Evolutionary conservation across 64 coral and sea anemone species (phyloP).

Genomic region (Stylophora pistillata): DNA sequence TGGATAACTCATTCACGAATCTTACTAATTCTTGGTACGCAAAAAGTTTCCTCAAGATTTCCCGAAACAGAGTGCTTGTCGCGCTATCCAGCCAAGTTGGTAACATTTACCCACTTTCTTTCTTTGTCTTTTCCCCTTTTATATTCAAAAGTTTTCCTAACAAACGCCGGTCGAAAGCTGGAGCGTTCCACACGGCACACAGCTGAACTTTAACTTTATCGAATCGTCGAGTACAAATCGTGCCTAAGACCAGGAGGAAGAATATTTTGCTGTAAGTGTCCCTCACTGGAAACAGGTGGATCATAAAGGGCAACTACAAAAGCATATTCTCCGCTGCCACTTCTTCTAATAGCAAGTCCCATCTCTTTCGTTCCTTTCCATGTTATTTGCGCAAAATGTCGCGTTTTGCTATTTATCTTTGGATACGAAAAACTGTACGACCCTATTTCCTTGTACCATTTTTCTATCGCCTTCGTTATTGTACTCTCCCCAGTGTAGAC

Average conservation of each 20-base stretch:
- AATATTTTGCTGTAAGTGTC: slow-evolving; percentile 48
- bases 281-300: slow-evolving; percentile 29
- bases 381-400: slow-evolving; percentile 87
- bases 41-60: neutral
- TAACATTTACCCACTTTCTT: too few relatives aligned
- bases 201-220: neutral
- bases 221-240: slow-evolving; percentile 62
- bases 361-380: slow-evolving; percentile 75
- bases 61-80: neutral
- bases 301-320: slow-evolving; percentile 85
- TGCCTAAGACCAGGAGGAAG: slow-evolving; percentile 33
- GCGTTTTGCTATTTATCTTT: slow-evolving; percentile 50
- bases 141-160: too few relatives aligned
- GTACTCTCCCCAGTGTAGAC: slow-evolving; percentile 1
- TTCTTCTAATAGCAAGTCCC: slow-evolving; percentile 68
- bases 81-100: neutral
- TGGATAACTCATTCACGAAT: too few relatives aligned
- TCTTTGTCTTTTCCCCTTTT: too few relatives aligned
- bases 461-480: slow-evolving; percentile 49
- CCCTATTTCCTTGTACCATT: slow-evolving; percentile 85
- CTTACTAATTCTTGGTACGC: too few relatives aligned
- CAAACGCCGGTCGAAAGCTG: too few relatives aligned
- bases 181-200: too few relatives aligned
- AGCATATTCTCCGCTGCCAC: slow-evolving; percentile 64
- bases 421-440: slow-evolving; percentile 89